A percentile compares a stretch with the other conserved stretches of the same genome.
Evolutionary conservation across 2,888 invertebrate species (phyloP).

Genomic region (Drosophila algonquin): DNA sequence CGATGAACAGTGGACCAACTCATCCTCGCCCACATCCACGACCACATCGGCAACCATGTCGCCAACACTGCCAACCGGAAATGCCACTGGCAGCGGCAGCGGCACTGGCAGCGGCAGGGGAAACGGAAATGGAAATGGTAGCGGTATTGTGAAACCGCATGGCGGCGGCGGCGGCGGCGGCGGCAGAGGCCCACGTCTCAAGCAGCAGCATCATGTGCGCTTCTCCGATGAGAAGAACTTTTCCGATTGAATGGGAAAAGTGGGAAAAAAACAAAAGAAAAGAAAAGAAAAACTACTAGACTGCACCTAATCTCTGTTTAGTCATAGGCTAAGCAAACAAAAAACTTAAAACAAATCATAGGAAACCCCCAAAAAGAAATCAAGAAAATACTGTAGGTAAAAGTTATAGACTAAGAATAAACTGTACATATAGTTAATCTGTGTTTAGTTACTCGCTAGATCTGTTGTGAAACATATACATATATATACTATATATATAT

Average conservation of each 20-base stretch:
- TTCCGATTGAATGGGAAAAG: constrained; percentile 73
- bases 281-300: constrained; percentile 74
- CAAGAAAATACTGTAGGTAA: constrained; percentile 45
- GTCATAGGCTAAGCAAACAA: constrained; percentile 41
- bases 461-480: constrained; percentile 66
- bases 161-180: constrained; percentile 48
- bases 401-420: constrained; percentile 24
- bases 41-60: constrained; percentile 60
- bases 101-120: constrained; percentile 32
- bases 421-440: constrained; percentile 47
- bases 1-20: constrained; percentile 79
- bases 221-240: constrained; percentile 82
- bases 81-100: constrained; percentile 30
- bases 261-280: constrained; percentile 46
- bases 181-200: constrained; percentile 61
- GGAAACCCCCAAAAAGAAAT: constrained; percentile 16
- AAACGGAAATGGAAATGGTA: constrained; percentile 30
- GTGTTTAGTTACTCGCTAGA: constrained; percentile 61
- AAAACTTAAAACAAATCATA: constrained; percentile 22
- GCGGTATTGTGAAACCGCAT: constrained; percentile 15
- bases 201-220: constrained; percentile 81
- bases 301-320: constrained; percentile 80
- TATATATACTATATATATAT: constrained; percentile 29
- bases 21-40: constrained; percentile 69
- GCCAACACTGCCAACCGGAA: constrained; percentile 60